Percentiles rank a stretch among this genome's conserved stretches.
phyloP scores from a whole-genome alignment of 2,888 invertebrate species.

The Trachelus iudaicus region DNA sequence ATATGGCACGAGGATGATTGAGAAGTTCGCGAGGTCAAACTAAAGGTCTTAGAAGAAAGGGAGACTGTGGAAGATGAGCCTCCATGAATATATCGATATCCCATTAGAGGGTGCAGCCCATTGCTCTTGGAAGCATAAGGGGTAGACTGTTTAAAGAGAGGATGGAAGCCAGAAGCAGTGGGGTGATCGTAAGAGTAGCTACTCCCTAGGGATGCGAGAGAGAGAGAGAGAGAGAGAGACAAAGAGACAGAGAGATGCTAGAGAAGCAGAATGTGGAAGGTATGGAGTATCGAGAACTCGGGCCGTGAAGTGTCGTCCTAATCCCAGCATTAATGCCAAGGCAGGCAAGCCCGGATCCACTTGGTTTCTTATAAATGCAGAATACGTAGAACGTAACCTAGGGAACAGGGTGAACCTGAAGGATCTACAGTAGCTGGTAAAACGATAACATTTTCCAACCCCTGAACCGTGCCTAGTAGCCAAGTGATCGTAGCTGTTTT shows the following conservation, averaged over 20 bases:
- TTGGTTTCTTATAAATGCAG: neutral
- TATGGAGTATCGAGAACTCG: neutral
- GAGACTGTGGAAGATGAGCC: slow-evolving; percentile 44
- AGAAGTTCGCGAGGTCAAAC: neutral
- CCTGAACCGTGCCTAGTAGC: slow-evolving; percentile 27
- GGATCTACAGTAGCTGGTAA: slow-evolving; percentile 20
- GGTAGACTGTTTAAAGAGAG: slow-evolving; percentile 50
- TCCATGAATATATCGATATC: slow-evolving; percentile 61
- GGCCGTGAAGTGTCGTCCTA: slow-evolving; percentile 32
- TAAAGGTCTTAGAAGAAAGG: slow-evolving; percentile 32
- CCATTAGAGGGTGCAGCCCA: slow-evolving; percentile 45
- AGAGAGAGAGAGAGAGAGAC: slow-evolving; percentile 7
- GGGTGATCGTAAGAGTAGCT: slow-evolving; percentile 6
- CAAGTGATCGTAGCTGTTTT: slow-evolving; percentile 17
- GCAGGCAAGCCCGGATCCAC: slow-evolving; percentile 35
- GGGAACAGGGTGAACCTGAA: neutral
- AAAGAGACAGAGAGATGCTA: neutral
- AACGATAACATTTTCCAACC: slow-evolving; percentile 30
- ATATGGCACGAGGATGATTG: neutral
- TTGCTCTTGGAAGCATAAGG: slow-evolving; percentile 18
- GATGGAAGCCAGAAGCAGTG: slow-evolving; percentile 8
- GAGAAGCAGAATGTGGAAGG: slow-evolving; percentile 17
- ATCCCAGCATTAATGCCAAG: slow-evolving; percentile 54
- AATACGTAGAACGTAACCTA: neutral
- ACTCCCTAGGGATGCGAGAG: neutral